Conservation (phyloP, 2,797 vertebrate species). For the Tapirus indicus region DNA sequence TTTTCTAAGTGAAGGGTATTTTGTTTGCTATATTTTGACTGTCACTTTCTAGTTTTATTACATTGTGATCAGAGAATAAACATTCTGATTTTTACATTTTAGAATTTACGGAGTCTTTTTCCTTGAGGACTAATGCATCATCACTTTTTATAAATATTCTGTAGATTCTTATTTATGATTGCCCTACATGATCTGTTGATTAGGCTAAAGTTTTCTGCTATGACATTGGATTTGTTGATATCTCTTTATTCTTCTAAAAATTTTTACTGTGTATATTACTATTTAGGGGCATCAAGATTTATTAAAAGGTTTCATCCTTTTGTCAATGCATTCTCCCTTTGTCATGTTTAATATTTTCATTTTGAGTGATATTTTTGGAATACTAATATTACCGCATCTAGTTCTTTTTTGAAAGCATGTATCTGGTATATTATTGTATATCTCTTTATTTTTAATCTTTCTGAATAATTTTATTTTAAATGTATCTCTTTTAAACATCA, state of each 20-base stretch:
- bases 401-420: conserved; percentile 2
- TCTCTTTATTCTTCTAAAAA: neutral
- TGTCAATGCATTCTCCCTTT: neutral
- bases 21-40: neutral
- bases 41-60: neutral
- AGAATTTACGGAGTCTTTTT: neutral
- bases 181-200: neutral
- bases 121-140: neutral
- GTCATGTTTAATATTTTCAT: neutral
- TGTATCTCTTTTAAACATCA: neutral
- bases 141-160: neutral
- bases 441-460: conserved; percentile 17
- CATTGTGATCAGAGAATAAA: neutral
- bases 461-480: conserved; percentile 16
- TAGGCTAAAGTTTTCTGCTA: neutral
- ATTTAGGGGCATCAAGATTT: neutral
- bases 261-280: neutral
- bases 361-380: neutral
- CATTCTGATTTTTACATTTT: neutral
- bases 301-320: neutral
- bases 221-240: neutral
- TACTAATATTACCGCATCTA: neutral
- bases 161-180: neutral
- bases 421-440: neutral
- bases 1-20: neutral